Evolutionary conservation across 2,113 vertebrate species (phyloP), one percentile per base, ranked within the genome.

Genomic region (Plecotus auritus): DNA sequence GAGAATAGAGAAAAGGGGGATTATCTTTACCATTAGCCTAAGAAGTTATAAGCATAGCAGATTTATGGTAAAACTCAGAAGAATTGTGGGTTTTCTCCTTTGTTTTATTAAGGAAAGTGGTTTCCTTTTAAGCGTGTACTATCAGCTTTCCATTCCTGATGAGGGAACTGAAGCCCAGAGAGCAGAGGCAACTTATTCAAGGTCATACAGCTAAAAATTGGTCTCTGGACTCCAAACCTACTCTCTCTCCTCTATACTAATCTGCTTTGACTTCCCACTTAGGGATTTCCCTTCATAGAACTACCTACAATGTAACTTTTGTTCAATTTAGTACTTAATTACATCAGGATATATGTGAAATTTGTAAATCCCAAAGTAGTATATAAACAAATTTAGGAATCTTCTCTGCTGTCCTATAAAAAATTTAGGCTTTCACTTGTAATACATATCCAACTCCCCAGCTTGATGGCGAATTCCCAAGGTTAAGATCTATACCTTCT

Each of bases 381-480:
- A 90, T 95, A 80, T 77, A 77, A 94, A 88, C 88, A 17, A 59
- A 86, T 91, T 95, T 88, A 91, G 80, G 40, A 86, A 89, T 14
- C 40, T 91, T 86, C 74, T 92, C 73, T 95, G 32, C 45, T 90
- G 28, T 91, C 51, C 28, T 49, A 22, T 85, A 93, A 45, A 95
- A 85, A 92, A 93, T 56, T 66, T 20, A 64, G n/a, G 30, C 78
- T 97, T 95, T 73, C 64, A 64, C 87, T 86, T 90, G 12, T 51
- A 95, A 89, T 86, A 91, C 47, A 89, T 69, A 51, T 87, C 32
- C 78, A 89, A 67, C 56, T 87, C 35, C 16, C 45, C 28, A 87
- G 47, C 32, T 90, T 95, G 77, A 83, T 74, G 30, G 26, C 49
- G 64, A 93, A 81, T 51, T 95, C n/a, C 56, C 69, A 83, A 85